Conservation (phyloP, 2,888 invertebrate genomes). For the Cheilosia impressa region DNA sequence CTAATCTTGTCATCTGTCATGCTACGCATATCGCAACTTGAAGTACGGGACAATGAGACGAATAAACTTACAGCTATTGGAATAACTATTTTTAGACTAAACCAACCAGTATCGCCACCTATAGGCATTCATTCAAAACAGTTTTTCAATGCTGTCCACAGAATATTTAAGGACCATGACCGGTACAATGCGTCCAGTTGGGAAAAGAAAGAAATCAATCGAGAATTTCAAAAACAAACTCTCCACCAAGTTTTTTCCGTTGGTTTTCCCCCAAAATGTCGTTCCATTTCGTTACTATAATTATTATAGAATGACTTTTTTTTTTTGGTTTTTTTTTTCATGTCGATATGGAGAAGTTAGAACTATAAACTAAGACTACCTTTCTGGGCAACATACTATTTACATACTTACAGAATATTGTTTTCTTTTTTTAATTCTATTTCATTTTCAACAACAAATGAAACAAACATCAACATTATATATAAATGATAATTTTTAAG, state of each 20-base stretch:
- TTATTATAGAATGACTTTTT: neutral
- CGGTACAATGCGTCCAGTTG: neutral
- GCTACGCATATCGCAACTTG: too few relatives aligned
- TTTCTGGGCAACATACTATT: slow-evolving; percentile 47
- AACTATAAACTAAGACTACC: slow-evolving; percentile 32
- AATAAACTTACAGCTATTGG: too few relatives aligned
- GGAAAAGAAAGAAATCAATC: slow-evolving; percentile 28
- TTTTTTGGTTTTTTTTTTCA: slow-evolving; percentile 19
- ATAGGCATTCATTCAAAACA: neutral
- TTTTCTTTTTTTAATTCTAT: slow-evolving; percentile 26
- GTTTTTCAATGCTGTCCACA: neutral
- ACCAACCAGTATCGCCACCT: too few relatives aligned
- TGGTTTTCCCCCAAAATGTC: neutral
- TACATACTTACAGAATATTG: slow-evolving; percentile 66
- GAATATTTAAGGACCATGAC: neutral
- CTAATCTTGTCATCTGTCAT: neutral
- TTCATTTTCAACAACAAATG: slow-evolving; percentile 49
- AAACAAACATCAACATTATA: slow-evolving; percentile 35
- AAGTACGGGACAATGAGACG: too few relatives aligned
- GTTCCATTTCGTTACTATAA: neutral
- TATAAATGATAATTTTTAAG: slow-evolving; percentile 37
- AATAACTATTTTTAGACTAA: too few relatives aligned
- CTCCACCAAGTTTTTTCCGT: slow-evolving; percentile 31
- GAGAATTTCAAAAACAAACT: slow-evolving; percentile 34
- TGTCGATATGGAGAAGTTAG: slow-evolving; percentile 13